A percentile compares a stretch with the other conserved stretches of the same genome.
Evolutionary conservation across 2,797 vertebrate species (phyloP).

Genomic region (Neomorphus geoffroyi): DNA sequence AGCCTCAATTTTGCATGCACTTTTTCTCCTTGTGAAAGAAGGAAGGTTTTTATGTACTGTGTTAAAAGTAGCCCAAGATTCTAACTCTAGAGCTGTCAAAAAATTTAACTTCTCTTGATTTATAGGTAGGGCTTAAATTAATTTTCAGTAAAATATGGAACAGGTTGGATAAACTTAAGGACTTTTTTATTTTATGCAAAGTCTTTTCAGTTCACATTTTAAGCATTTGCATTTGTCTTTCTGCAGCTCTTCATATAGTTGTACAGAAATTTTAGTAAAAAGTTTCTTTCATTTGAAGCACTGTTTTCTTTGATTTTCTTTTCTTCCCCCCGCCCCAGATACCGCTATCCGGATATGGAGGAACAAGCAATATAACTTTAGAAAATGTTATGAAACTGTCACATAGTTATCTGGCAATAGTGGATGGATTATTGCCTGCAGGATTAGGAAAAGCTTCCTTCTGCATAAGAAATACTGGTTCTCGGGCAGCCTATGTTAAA

Average conservation of each 20-base stretch:
- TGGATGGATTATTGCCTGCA: constrained; percentile 76
- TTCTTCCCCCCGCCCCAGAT: constrained; percentile 76
- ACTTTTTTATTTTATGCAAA: not conserved
- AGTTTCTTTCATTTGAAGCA: not conserved
- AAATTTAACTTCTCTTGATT: not conserved
- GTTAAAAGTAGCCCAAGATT: not conserved
- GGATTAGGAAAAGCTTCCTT: constrained; percentile 82
- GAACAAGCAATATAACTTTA: constrained; percentile 91
- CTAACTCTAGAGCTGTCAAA: not conserved
- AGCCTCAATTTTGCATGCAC: not conserved
- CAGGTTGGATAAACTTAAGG: not conserved
- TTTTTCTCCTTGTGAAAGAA: not conserved
- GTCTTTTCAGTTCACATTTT: not conserved
- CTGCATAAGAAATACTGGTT: constrained; percentile 88
- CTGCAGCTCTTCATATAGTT: not conserved
- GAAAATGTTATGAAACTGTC: constrained; percentile 90
- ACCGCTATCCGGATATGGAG: constrained; percentile 94
- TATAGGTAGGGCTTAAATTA: not conserved
- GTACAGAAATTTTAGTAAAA: not conserved
- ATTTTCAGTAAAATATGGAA: not conserved
- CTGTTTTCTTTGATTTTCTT: not conserved
- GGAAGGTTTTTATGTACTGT: not conserved
- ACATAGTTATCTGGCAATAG: constrained; percentile 83
- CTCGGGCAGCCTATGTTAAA: constrained; percentile 91
- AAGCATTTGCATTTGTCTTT: not conserved